Base-by-base conservation (phyloP, 2,888 invertebrate species). In the Campoplex capitator region DNA sequence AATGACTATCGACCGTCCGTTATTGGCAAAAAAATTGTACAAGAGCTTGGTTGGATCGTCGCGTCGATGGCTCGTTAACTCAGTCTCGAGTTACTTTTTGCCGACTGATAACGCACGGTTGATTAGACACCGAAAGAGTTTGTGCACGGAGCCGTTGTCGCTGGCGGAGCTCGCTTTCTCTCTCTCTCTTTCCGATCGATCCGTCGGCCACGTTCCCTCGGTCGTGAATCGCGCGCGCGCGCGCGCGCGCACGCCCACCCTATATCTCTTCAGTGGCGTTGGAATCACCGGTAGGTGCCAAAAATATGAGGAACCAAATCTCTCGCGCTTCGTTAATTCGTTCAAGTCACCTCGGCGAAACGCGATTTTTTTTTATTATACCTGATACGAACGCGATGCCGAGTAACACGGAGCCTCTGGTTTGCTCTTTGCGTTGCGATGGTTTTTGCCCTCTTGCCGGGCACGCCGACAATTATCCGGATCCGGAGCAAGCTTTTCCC, bases 401-500 rank as follows among this genome's bases (percentile, higher is more conserved):
- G 23, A 23, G 23, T 23, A 58, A 58, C 28, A 28, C 28, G 28
- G 28, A 11, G 28, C 4, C 28, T 32, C 1, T 62, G 16, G 6
- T 32, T 16, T 23, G 8, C 38, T 38, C 42, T 42, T n/a, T 65
- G n/a, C 54, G 65, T 71, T 45, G 48, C 73, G 67, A 76, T 67
- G 75, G 28, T 82, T 73, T 67, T 81, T 8, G 77, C 56, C 82
- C 87, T 62, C 62, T 32, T 16, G 32, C 16, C 32, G 1, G 62
- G 6, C 73, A 71, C 82, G 76, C 83, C 56, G 70, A 32, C 75
- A 67, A 74, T 48, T 81, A 74, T 84, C 85, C 78, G 54, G 62
- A 78, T 38, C 4, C 74, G 23, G 23, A 23, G 23, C 67, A 82
- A 87, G 86, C 88, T 87, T 83, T 85, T 89, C 74, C 85, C 62